These are phyloP conservation scores for Diaphora mendica DNA, from an alignment of 2,888 invertebrate species.

Conservation along the genomic window DNA sequence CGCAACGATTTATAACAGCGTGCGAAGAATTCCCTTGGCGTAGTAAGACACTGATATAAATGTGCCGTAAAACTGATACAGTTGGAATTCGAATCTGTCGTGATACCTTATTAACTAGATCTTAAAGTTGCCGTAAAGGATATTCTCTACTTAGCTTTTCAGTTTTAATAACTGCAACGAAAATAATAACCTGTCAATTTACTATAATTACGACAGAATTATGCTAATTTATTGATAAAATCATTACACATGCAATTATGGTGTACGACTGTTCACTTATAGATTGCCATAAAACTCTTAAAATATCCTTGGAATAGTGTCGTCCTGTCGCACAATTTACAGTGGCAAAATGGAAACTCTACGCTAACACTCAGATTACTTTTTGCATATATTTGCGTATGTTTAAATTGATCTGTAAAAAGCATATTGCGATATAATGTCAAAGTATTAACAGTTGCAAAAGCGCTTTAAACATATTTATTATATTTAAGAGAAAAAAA, in stretches of 20 bases:
- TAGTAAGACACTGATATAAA: background rate
- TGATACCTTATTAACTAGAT: background rate
- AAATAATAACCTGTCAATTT: background rate
- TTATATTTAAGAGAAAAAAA: background rate
- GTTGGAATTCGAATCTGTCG: background rate
- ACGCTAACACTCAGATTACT: constrained; percentile 40
- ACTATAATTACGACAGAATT: constrained; percentile 16
- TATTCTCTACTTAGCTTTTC: background rate
- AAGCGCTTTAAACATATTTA: background rate
- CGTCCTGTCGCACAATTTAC: constrained; percentile 43
- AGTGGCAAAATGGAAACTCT: constrained; percentile 47
- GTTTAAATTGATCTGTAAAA: constrained; percentile 54
- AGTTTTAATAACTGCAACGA: background rate
- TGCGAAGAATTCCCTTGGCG: no score
- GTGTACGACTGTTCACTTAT: constrained; percentile 29
- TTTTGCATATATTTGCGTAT: constrained; percentile 48
- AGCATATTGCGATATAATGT: constrained; percentile 6
- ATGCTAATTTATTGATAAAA: constrained; percentile 39
- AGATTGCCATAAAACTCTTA: constrained; percentile 46
- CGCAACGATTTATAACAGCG: no score
- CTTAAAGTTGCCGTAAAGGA: background rate
- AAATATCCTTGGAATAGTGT: constrained; percentile 47
- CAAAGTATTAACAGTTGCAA: background rate
- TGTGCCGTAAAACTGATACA: background rate
- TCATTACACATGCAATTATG: constrained; percentile 36